Evolutionary conservation across 2,113 vertebrate genomes (phyloP).

Genomic region (Dicaeum eximium): DNA sequence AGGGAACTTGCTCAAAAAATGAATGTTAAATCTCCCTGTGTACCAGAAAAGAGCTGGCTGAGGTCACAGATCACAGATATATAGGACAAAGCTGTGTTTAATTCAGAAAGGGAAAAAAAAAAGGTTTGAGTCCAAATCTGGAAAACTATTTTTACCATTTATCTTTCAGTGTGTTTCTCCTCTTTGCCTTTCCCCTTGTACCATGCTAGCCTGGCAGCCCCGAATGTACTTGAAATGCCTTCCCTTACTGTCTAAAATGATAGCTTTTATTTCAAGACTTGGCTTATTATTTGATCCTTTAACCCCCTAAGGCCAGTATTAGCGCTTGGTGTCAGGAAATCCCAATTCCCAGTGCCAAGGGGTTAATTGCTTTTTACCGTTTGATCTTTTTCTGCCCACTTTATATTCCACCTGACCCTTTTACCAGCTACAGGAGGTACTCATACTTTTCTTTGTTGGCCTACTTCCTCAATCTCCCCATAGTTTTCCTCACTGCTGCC

Average conservation of each 20-base stretch:
- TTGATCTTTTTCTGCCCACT: constrained; percentile 55
- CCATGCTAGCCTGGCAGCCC: background rate
- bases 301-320: constrained; percentile 49
- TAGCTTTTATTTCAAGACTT: constrained; percentile 41
- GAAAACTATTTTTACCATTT: constrained; percentile 15
- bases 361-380: constrained; percentile 65
- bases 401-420: constrained; percentile 34
- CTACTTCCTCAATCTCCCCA: constrained; percentile 27
- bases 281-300: constrained; percentile 54
- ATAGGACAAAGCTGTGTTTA: background rate
- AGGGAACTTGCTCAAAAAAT: background rate
- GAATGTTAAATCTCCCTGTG: background rate
- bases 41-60: background rate
- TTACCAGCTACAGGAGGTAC: background rate
- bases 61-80: background rate
- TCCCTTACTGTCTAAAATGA: background rate
- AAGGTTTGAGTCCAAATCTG: background rate
- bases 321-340: constrained; percentile 58
- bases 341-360: constrained; percentile 44
- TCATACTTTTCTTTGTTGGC: background rate
- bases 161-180: background rate
- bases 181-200: background rate
- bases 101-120: too few species aligned
- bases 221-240: constrained; percentile 8
- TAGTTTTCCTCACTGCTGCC: background rate